These are phyloP conservation scores for Phorcus lineatus DNA, from an alignment of 2,888 invertebrate genomes.

Conservation along the genomic window DNA sequence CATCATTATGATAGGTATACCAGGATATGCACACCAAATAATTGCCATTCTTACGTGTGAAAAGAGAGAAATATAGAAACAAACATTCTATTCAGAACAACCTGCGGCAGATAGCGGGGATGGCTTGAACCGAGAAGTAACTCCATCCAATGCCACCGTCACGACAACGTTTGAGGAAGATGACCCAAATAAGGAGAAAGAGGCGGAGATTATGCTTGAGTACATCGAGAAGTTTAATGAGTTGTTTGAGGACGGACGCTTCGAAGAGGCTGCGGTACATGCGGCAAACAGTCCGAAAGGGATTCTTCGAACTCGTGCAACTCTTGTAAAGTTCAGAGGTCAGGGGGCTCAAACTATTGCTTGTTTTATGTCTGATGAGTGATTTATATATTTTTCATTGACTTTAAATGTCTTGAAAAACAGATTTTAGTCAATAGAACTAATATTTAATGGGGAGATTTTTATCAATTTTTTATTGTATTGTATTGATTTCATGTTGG, in stretches of 20 bases:
- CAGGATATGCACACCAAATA: too few relatives aligned
- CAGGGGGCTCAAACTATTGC: background rate
- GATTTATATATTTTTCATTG: too few relatives aligned
- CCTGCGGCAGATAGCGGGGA: background rate
- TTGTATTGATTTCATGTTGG: too few relatives aligned
- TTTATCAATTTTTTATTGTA: too few relatives aligned
- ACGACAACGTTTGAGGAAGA: slow-evolving; percentile 69
- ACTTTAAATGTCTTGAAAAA: too few relatives aligned
- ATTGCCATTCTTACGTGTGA: too few relatives aligned
- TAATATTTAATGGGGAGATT: too few relatives aligned
- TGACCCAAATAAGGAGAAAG: slow-evolving; percentile 74
- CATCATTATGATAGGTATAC: too few relatives aligned
- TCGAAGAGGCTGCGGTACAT: slow-evolving; percentile 73
- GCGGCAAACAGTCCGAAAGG: slow-evolving; percentile 75
- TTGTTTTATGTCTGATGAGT: too few relatives aligned
- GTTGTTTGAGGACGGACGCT: slow-evolving; percentile 72
- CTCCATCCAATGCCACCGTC: slow-evolving; percentile 34
- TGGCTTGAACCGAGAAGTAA: slow-evolving; percentile 27
- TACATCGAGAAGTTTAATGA: slow-evolving; percentile 75
- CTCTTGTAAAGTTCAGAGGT: slow-evolving; percentile 74
- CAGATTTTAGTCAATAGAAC: too few relatives aligned
- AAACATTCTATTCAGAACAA: background rate
- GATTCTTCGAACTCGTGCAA: slow-evolving; percentile 73
- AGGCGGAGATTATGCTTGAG: slow-evolving; percentile 75
- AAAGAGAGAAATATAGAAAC: background rate